Base-by-base conservation (phyloP, 1,140 invertebrate genomes). In the Gryllus bimaculatus region DNA sequence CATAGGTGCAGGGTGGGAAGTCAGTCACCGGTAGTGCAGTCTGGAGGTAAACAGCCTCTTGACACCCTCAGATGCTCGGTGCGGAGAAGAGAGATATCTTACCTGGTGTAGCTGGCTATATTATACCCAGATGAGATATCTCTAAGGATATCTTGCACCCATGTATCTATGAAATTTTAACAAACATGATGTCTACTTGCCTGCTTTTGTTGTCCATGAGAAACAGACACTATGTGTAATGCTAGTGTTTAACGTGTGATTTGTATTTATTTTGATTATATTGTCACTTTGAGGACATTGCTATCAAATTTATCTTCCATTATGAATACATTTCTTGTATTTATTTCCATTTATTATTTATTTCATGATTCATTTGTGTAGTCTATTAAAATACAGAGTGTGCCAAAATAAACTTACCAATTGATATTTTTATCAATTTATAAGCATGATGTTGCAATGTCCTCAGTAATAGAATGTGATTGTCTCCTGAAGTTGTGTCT, bases 191-290 rank as follows among this genome's bases (percentile, higher is more conserved):
- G 66, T 79, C 78, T 80, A 49, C 75, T 49, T 79, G 79, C 76
- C 76, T 80, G 79, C 79, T 80, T 80, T 80, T 80, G 79, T 80
- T 80, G 79, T 80, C 79, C 77, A 66, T 74, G 79, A 80, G 79
- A 80, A 77, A 74, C 76, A 49, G 47, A 47, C 48, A 79, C 21
- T 78, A 75, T 79, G 73, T 75, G 73, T 47, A 47, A n/a, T 49
- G 47, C 73, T 79, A 79, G 78, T 21, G 48, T 75, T 78, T 73
- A 78, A 54, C 26, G 39, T 73, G 54, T 78, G 78, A 74, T 79
- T 75, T 79, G 47, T 75, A 79, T 79, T 75, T 66, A 79, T 54
- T 79, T 79, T 79, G 48, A 73, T 78, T 79, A 79, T 21, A 75
- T 78, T 66, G 54, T 66, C 54, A 66, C 54, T 66, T 66, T 15